Conservation (phyloP, 2,113 vertebrate species). For the Columba janthina region DNA sequence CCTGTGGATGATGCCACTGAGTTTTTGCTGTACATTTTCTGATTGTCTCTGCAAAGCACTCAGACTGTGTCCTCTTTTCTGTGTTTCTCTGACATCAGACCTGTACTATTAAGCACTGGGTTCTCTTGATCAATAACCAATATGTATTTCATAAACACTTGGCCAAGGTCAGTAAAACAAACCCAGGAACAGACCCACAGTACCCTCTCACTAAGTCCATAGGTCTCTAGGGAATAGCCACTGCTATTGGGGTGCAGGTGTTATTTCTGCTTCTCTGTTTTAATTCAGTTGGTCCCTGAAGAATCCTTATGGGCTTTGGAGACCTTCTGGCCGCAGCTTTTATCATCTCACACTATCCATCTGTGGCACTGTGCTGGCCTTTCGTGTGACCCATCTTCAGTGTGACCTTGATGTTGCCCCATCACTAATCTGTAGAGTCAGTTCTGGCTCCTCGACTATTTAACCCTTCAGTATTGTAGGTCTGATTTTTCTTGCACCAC, state of each 20-base stretch:
- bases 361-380: conserved; percentile 20
- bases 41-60: not conserved
- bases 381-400: not conserved
- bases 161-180: conserved; percentile 38
- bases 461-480: not conserved
- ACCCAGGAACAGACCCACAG: not conserved
- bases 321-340: conserved; percentile 54
- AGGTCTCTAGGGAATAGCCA: not conserved
- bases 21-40: not conserved
- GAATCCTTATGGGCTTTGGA: conserved; percentile 52
- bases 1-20: not conserved
- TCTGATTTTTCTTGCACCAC: not conserved
- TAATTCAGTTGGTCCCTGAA: conserved; percentile 56
- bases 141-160: conserved; percentile 49
- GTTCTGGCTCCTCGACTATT: not conserved
- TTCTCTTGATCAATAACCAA: conserved; percentile 24
- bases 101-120: not conserved
- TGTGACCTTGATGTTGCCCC: conserved; percentile 30
- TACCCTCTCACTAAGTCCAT: not conserved
- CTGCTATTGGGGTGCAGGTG: conserved; percentile 58
- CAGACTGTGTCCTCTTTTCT: not conserved
- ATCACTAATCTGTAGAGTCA: not conserved
- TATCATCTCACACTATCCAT: conserved; percentile 26
- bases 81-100: not conserved
- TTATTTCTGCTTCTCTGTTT: conserved; percentile 43